Evolutionary conservation across 2,797 vertebrate genomes (phyloP).

Genomic region (Emydoidea blandingii): DNA sequence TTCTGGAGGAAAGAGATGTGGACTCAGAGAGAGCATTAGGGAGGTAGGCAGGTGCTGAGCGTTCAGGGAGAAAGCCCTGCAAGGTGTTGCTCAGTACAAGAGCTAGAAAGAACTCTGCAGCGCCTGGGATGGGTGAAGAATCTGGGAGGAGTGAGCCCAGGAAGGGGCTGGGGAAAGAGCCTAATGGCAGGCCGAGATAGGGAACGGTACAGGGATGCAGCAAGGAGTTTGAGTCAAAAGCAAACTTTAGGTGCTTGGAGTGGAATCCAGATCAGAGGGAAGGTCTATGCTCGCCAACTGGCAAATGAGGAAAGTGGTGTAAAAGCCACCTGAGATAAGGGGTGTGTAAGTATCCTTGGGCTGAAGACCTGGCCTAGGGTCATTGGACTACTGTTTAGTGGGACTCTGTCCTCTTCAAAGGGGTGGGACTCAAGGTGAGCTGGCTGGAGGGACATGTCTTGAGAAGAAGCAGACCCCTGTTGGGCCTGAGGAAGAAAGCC

Average conservation of each 20-base stretch:
- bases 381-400: neutral
- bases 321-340: neutral
- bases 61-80: neutral
- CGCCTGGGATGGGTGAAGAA: neutral
- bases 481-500: neutral
- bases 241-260: neutral
- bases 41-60: neutral
- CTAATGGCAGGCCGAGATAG: no score
- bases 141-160: neutral
- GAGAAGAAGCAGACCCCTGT: neutral
- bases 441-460: neutral
- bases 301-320: neutral
- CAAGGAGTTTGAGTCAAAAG: neutral
- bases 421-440: neutral
- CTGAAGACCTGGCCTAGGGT: neutral
- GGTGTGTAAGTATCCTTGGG: neutral
- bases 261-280: neutral
- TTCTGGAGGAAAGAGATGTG: neutral
- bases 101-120: neutral
- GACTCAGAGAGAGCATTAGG: neutral
- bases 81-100: neutral
- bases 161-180: neutral
- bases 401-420: neutral
- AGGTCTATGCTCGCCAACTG: neutral
- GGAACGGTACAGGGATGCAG: no score